A percentile compares a stretch with the other conserved stretches of the same genome.
phyloP scores from a whole-genome alignment of 2,797 vertebrate species.

The Astyanax mexicanus region DNA sequence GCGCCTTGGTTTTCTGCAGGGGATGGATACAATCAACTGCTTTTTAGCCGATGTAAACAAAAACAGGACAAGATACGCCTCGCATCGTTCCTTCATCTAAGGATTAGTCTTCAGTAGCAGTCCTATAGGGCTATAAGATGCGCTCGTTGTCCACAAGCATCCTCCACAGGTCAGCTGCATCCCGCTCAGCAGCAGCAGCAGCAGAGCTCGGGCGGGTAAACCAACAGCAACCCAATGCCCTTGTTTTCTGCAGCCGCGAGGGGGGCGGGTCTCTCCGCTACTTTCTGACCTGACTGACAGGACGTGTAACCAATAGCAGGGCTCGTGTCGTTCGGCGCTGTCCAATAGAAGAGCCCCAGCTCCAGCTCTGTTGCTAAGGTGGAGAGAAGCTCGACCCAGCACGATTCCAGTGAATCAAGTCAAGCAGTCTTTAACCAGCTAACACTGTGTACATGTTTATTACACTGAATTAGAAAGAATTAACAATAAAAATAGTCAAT shows the following conservation, averaged over 20 bases:
- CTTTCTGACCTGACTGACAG: constrained; percentile 36
- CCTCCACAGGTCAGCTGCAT: neutral
- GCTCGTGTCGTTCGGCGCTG: neutral
- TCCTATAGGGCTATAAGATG: neutral
- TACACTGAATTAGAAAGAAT: too few relatives aligned
- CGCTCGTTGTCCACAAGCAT: neutral
- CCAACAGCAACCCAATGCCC: constrained; percentile 52
- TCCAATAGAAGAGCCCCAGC: constrained; percentile 43
- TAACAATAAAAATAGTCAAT: too few relatives aligned
- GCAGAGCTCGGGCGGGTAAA: constrained; percentile 35
- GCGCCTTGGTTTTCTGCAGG: constrained; percentile 9
- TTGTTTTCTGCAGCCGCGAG: constrained; percentile 55
- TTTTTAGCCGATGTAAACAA: too few relatives aligned
- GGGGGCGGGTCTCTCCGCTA: constrained; percentile 28
- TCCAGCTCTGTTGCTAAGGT: constrained; percentile 55
- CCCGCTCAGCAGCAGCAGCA: constrained; percentile 45
- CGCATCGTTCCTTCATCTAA: neutral
- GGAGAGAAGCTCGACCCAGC: neutral
- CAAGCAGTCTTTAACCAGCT: too few relatives aligned
- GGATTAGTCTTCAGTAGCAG: neutral
- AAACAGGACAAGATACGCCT: too few relatives aligned
- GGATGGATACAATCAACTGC: too few relatives aligned
- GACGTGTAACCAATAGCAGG: constrained; percentile 20
- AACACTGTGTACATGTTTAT: too few relatives aligned
- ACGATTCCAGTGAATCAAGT: too few relatives aligned